Base-by-base conservation (phyloP, 2,113 vertebrate species). In the Capreolus pygargus region DNA sequence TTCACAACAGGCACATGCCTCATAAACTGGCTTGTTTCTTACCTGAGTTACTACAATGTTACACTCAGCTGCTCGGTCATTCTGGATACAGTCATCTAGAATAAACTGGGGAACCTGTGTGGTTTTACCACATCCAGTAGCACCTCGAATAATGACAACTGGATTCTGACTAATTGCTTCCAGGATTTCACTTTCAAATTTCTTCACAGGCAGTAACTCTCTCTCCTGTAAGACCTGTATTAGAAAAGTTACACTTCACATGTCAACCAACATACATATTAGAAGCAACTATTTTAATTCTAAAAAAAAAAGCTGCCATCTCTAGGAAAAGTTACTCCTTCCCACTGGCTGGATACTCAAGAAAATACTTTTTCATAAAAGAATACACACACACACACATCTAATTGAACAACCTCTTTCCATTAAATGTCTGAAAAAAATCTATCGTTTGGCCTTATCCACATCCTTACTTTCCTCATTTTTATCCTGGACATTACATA, bases 31-130 rank as follows among this genome's bases (percentile, higher is more conserved):
- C 23, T 78, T 83, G 33, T 6, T 81, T 57, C 97, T 98, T 98
- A 99, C 99, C 99, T 99, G 99, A 50, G 99, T 99, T 87, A 99
- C 99, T 10, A 99, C 99, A 21, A 99, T 99, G 98, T 99, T 99
- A 97, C 99, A 99, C 89, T 99, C 99, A 0, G 99, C 99, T 1
- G 99, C 99, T 45, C 93, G 98, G 89, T 98, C 97, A 15, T 95
- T 98, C 64, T 98, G 98, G 95, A 99, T 98, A 94, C 97, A 99
- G 85, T 99, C 99, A 98, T 99, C 99, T 94, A 99, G 98, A 98
- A 99, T 99, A 93, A 99, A 99, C 98, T 99, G 99, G 3, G 99
- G 99, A 28, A 99, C 99, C 94, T 99, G 99, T 0, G 99, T 99
- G 97, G 99, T 99, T 98, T 99, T 99, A 1, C 99, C 99, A 97